A percentile compares a stretch with the other conserved stretches of the same genome.
These are phyloP conservation scores for Labeo catla DNA, from an alignment of 2,113 vertebrate genomes.

Conservation along the genomic window DNA sequence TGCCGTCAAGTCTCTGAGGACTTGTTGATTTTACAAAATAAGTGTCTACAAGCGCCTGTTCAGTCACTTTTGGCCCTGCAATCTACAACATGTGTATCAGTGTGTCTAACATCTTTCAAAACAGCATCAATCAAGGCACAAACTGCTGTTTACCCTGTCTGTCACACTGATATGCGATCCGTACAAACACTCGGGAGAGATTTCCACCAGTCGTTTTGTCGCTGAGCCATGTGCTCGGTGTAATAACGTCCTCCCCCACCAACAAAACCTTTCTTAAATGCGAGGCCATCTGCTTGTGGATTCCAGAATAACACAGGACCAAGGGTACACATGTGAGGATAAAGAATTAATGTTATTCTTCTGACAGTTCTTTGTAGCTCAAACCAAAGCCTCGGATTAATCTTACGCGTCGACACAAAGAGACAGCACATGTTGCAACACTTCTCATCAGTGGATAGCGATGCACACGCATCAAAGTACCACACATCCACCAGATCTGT, in stretches of 20 bases:
- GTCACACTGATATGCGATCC: background rate
- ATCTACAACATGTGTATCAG: slow-evolving; percentile 21
- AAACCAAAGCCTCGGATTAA: slow-evolving; percentile 40
- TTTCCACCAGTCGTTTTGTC: background rate
- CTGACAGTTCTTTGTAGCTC: slow-evolving; percentile 39
- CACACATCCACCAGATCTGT: background rate
- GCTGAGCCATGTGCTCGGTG: background rate
- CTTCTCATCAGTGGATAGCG: background rate
- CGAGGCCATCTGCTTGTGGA: slow-evolving; percentile 40
- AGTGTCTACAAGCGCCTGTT: background rate
- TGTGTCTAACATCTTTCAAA: slow-evolving; percentile 29
- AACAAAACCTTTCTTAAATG: background rate
- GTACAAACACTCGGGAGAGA: background rate
- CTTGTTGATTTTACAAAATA: slow-evolving; percentile 30
- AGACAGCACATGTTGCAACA: slow-evolving; percentile 16
- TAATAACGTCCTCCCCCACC: background rate
- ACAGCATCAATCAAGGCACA: slow-evolving; percentile 28
- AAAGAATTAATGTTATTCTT: slow-evolving; percentile 42
- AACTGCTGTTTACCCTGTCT: slow-evolving; percentile 20
- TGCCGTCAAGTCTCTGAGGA: slow-evolving; percentile 13
- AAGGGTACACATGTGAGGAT: slow-evolving; percentile 24
- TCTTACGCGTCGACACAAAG: background rate
- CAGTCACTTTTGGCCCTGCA: slow-evolving; percentile 16
- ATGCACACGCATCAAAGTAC: background rate
- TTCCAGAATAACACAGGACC: slow-evolving; percentile 17